Percentiles rank a stretch among this genome's conserved stretches.
Evolutionary conservation across 2,797 vertebrate genomes (phyloP).

Genomic region (Hydrolagus colliei): DNA sequence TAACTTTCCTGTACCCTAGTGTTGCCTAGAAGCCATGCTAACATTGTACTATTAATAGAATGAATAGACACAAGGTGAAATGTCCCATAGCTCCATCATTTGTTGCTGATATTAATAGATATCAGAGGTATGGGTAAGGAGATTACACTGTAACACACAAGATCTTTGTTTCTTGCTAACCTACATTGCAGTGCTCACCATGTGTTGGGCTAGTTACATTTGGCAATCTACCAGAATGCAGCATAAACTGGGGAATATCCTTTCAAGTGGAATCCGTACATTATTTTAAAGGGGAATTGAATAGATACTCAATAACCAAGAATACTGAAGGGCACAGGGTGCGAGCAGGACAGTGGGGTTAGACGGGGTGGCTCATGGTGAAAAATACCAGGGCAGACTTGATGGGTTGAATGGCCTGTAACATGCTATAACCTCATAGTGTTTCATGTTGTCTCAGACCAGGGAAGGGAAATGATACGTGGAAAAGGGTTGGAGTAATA

Average conservation of each 20-base stretch:
- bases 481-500: no score
- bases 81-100: background rate
- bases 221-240: background rate
- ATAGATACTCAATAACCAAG: no score
- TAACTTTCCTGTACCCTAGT: background rate
- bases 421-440: background rate
- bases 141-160: no score
- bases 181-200: background rate
- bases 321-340: no score
- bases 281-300: no score
- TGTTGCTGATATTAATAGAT: background rate
- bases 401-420: no score
- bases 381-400: no score
- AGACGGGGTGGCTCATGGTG: no score
- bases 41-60: slow-evolving; percentile 10
- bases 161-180: background rate
- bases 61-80: background rate
- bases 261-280: background rate
- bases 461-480: background rate
- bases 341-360: no score
- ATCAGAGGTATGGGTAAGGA: background rate
- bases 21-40: background rate
- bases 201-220: background rate
- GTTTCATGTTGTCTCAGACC: background rate
- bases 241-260: background rate